Percentiles rank a stretch among this genome's conserved stretches.
phyloP scores from a whole-genome alignment of 64 coral and sea anemone species.

The Montipora capricornis region DNA sequence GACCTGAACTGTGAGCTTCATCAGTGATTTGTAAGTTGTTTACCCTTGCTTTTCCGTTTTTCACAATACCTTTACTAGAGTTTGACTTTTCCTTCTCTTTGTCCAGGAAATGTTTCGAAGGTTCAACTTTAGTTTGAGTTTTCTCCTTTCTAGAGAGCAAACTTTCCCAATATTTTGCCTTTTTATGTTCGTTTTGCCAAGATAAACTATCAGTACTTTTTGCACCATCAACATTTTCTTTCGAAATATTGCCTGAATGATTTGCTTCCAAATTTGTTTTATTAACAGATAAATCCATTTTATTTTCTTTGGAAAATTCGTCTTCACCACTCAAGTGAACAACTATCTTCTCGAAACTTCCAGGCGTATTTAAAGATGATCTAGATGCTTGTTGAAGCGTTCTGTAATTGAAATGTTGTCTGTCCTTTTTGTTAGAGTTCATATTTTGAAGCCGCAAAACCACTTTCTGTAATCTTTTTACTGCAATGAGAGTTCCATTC shows the following conservation, averaged over 20 bases:
- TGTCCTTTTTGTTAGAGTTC: background rate
- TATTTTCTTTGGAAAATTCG: background rate
- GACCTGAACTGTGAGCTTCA: background rate
- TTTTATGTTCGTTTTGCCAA: background rate
- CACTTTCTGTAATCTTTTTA: background rate
- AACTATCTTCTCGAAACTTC: conserved; percentile 7
- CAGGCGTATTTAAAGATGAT: background rate
- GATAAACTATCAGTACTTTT: background rate
- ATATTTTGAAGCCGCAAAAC: background rate
- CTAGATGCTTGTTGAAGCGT: background rate
- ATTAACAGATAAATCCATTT: background rate
- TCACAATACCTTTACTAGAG: background rate
- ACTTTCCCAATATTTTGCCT: background rate
- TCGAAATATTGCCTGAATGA: background rate
- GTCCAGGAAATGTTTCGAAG: background rate
- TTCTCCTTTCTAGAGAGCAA: background rate
- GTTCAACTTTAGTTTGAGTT: background rate
- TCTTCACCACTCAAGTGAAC: background rate
- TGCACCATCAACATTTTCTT: background rate
- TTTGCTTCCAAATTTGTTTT: background rate
- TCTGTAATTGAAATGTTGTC: background rate
- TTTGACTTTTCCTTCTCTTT: background rate
- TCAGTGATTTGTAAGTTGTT: background rate
- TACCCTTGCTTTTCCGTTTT: background rate
- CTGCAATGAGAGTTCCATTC: background rate